Conservation (phyloP, 64 coral and sea anemone genomes). For the Dendronephthya gigantea region DNA sequence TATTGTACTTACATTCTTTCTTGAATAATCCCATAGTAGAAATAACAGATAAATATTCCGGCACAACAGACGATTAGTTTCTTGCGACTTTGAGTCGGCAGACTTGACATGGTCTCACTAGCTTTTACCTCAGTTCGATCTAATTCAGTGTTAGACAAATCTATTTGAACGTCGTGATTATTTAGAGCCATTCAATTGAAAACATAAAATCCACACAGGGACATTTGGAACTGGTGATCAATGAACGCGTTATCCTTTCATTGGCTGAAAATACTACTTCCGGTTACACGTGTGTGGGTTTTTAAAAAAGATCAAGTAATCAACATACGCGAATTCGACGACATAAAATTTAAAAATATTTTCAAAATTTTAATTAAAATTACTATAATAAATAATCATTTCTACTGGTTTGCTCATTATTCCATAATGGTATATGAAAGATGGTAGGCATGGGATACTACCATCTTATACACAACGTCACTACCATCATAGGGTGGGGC, state of each 20-base stretch:
- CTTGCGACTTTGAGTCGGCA: conserved; percentile 11
- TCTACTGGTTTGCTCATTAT: too few species aligned
- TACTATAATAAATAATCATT: too few species aligned
- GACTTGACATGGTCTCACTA: not conserved
- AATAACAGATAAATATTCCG: not conserved
- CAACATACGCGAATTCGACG: not conserved
- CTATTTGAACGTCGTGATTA: not conserved
- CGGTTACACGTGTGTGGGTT: not conserved
- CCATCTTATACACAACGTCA: too few species aligned
- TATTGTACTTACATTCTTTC: conserved; percentile 11
- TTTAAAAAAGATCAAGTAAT: too few species aligned
- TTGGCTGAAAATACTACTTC: not conserved
- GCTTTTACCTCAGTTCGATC: not conserved
- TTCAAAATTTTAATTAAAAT: too few species aligned
- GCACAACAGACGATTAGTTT: conserved; percentile 1
- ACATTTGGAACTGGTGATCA: not conserved
- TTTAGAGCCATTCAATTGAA: not conserved
- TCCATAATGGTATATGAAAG: too few species aligned
- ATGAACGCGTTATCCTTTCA: conserved; percentile 11
- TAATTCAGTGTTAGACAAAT: not conserved
- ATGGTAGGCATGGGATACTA: too few species aligned
- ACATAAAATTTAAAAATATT: too few species aligned
- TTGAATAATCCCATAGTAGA: conserved; percentile 15
- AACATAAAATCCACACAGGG: not conserved
- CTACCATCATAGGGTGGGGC: too few species aligned